Evolutionary conservation across 2,113 vertebrate species (phyloP).

Genomic region (Oplegnathus fasciatus): DNA sequence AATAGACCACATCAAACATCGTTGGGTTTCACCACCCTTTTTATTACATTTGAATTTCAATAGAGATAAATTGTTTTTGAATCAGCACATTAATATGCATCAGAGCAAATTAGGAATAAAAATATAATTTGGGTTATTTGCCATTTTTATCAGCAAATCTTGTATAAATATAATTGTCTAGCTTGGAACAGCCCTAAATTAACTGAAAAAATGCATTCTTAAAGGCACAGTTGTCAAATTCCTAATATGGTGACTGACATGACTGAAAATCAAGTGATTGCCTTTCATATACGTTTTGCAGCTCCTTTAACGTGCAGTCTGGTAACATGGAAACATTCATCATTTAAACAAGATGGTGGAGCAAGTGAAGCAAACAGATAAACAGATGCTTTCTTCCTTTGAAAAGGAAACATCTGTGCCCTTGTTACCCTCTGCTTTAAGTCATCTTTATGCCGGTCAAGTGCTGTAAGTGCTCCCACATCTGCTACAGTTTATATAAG

Average conservation of each 20-base stretch:
- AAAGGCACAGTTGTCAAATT: neutral
- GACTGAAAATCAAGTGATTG: neutral
- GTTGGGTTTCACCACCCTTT: constrained; percentile 12
- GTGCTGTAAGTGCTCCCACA: constrained; percentile 66
- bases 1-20: constrained; percentile 23
- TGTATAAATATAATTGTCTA: neutral
- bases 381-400: constrained; percentile 54
- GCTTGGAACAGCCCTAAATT: neutral
- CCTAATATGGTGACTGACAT: neutral
- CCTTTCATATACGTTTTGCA: constrained; percentile 17
- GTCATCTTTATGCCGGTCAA: constrained; percentile 54
- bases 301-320: neutral
- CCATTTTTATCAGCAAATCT: neutral
- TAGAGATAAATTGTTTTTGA: constrained; percentile 15
- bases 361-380: constrained; percentile 42
- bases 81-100: constrained; percentile 28
- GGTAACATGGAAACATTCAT: constrained; percentile 1
- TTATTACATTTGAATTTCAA: constrained; percentile 33
- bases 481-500: constrained; percentile 75
- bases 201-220: neutral
- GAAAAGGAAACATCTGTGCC: constrained; percentile 58
- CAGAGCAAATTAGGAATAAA: neutral
- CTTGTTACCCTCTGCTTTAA: constrained; percentile 61
- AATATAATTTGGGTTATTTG: neutral
- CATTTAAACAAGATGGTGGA: constrained; percentile 33